Evolutionary conservation across 2,113 vertebrate species (phyloP).

Genomic region (Eurystomus gularis): DNA sequence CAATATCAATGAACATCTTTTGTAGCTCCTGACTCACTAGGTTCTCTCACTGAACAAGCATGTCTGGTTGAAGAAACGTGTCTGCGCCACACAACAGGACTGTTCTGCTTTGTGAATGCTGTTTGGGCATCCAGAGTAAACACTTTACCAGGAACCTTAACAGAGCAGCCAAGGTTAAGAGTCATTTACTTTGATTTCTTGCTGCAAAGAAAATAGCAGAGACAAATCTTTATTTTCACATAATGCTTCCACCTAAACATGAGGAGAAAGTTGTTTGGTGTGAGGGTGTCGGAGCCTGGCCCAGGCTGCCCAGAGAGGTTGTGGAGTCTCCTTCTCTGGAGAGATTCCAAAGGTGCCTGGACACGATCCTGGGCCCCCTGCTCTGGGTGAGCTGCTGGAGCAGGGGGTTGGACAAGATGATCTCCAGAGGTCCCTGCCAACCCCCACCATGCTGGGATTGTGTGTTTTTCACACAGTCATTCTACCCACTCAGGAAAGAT

Average conservation of each 20-base stretch:
- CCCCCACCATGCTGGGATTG: no score
- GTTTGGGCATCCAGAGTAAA: neutral
- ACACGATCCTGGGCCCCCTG: no score
- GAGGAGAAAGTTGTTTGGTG: no score
- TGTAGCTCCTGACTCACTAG: neutral
- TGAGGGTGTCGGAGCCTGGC: no score
- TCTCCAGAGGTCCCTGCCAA: no score
- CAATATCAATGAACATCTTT: fast-evolving
- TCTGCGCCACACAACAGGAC: neutral
- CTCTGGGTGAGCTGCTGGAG: no score
- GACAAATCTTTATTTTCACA: neutral
- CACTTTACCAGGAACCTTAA: neutral
- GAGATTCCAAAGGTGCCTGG: no score
- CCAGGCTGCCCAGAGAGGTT: no score
- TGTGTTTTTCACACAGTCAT: neutral
- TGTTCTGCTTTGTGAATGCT: neutral
- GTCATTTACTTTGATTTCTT: neutral
- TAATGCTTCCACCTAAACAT: neutral
- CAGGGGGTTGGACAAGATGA: no score
- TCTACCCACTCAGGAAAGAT: neutral
- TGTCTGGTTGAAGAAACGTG: neutral
- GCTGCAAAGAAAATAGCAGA: neutral
- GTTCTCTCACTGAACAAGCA: neutral
- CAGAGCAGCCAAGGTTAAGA: neutral
- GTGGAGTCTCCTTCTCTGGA: no score